Conservation (phyloP, 2,113 vertebrate species). For the Nesogale talazaci region DNA sequence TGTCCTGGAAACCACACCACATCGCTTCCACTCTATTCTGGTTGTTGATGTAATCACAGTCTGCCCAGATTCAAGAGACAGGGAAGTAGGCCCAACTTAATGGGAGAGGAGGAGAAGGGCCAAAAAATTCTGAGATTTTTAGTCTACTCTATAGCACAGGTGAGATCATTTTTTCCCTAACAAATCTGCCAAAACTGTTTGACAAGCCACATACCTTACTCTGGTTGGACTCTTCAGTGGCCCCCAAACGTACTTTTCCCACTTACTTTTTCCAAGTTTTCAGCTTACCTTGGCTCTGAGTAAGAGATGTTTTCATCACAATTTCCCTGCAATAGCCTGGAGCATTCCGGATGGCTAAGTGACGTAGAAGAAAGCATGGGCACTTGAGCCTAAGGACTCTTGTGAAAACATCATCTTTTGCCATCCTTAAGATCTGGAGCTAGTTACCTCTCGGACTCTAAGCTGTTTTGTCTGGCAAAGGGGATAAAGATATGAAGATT, state of each 20-base stretch:
- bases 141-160: neutral
- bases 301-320: neutral
- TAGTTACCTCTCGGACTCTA: neutral
- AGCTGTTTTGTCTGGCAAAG: neutral
- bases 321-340: neutral
- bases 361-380: neutral
- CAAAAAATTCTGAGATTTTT: neutral
- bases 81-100: neutral
- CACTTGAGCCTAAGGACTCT: neutral
- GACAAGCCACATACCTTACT: neutral
- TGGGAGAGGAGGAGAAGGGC: too few relatives aligned
- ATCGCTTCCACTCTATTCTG: neutral
- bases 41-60: fast-evolving
- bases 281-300: too few relatives aligned
- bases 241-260: neutral
- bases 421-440: neutral
- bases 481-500: neutral
- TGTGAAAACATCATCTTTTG: neutral
- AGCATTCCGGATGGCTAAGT: neutral
- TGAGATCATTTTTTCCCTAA: neutral
- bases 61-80: neutral
- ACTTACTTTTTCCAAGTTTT: neutral
- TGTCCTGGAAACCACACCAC: neutral
- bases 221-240: neutral
- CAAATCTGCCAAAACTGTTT: neutral